Base-by-base conservation (phyloP, 92 coral and sea anemone genomes). In the Scolanthus callimorphus region DNA sequence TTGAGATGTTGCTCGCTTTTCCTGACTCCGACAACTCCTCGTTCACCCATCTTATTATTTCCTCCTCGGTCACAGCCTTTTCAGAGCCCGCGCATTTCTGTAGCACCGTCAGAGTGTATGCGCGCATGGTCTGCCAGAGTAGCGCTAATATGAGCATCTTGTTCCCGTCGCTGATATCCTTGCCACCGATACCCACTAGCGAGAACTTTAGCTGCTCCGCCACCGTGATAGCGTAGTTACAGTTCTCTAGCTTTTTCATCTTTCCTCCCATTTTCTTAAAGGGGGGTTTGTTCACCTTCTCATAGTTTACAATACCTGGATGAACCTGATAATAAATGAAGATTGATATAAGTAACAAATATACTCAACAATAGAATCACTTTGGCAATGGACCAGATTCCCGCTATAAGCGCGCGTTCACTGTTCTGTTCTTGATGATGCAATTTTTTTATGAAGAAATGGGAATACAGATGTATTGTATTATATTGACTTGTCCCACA, bases 81-180 rank as follows among this genome's bases (percentile, higher is more conserved):
- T 90, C 96, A 28, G 96, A 60, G 15, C 71, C 85, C 2, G 98
- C 84, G 79, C 95, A 88, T 51, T 80, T 67, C 57, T 92, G 92
- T 59, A 92, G 66, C 38, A 92, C 60, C 49, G 90, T 75, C 86
- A 92, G 58, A 23, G 96, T 88, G 70, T 88, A 92, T 8, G 88
- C 90, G 43, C 95, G 96, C 98, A 92, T 92, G 22, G 98, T 73
- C 60, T 92, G 98, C 76, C 95, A 88, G 27, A 92, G 71, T 49
- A 92, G 70, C 24, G 84, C 89, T 62, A 88, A 76, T 55, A 90
- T 74, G 0, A 92, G 78, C 57, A 86, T 92, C 71, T 74, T 58
- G 51, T 88, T 88, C 0, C 88, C 84, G 28, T 88, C 92, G 23
- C 57, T 55, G 27, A 92, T 62, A 59, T 92, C 98, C 38, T 85